These are phyloP conservation scores for Gisinianus flammeolus DNA, from an alignment of 2,888 invertebrate genomes.

Conservation along the genomic window DNA sequence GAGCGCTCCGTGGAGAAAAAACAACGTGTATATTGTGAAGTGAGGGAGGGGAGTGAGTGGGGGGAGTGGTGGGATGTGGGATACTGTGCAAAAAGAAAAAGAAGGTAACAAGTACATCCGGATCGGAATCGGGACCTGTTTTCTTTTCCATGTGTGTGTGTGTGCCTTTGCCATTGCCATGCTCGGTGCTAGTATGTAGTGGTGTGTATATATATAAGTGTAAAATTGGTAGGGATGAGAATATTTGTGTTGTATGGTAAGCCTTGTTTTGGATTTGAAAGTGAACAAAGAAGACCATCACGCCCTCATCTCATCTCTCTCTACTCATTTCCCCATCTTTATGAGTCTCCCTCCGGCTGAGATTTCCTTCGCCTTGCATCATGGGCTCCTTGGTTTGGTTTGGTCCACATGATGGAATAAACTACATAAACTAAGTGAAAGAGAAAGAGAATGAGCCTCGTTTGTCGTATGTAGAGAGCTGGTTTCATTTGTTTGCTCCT, in stretches of 20 bases:
- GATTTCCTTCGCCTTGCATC: constrained; percentile 32
- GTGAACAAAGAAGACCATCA: constrained; percentile 52
- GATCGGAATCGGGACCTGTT: constrained; percentile 35
- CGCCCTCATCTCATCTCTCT: constrained; percentile 50
- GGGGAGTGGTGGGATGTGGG: neutral
- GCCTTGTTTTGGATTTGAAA: constrained; percentile 13
- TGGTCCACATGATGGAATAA: too few relatives aligned
- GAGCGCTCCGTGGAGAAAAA: neutral
- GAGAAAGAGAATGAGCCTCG: neutral
- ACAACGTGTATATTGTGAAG: neutral
- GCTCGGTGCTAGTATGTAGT: neutral
- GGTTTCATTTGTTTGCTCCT: constrained; percentile 12
- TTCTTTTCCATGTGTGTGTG: constrained; percentile 15
- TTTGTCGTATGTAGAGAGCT: neutral
- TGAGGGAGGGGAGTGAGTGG: too few relatives aligned
- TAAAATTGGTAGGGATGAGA: neutral
- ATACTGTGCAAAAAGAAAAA: neutral
- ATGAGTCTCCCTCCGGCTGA: constrained; percentile 56
- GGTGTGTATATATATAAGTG: constrained; percentile 12
- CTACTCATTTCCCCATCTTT: constrained; percentile 50
- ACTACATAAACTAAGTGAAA: constrained; percentile 3
- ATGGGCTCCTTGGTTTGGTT: constrained; percentile 1
- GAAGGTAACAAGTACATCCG: constrained; percentile 14
- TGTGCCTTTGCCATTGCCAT: neutral
- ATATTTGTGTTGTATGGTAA: constrained; percentile 6